Percentiles rank a stretch among this genome's conserved stretches.
These are phyloP conservation scores for Lagopus muta DNA, from an alignment of 2,113 vertebrate species.

Conservation along the genomic window DNA sequence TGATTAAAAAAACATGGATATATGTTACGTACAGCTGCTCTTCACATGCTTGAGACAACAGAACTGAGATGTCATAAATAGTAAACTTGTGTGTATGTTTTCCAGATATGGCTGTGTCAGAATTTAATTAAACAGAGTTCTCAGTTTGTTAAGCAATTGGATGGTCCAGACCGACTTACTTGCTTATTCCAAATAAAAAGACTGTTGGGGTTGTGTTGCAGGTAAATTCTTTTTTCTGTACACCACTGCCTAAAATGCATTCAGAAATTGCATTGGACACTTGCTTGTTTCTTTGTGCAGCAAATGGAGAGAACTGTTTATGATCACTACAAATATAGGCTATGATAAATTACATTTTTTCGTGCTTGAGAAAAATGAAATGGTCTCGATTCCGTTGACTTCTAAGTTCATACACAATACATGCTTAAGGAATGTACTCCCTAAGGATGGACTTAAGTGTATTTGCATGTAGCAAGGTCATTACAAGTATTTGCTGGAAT, in stretches of 20 bases:
- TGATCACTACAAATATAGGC: background rate
- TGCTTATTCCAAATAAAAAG: conserved; percentile 97
- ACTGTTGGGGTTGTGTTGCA: conserved; percentile 95
- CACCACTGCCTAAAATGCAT: background rate
- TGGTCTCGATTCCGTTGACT: background rate
- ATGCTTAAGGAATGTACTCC: background rate
- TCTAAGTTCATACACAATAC: background rate
- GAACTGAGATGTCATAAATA: background rate
- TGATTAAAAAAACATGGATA: background rate
- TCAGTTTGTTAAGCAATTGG: conserved; percentile 90
- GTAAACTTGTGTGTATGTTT: background rate
- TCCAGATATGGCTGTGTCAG: conserved; percentile 95
- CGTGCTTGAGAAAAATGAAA: accelerated
- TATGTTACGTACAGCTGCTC: background rate
- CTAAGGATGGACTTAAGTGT: background rate
- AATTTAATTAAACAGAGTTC: conserved; percentile 91
- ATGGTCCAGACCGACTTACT: conserved; percentile 87
- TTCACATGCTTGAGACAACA: background rate
- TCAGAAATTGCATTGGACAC: background rate
- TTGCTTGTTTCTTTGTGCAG: background rate
- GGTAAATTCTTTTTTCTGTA: conserved; percentile 72
- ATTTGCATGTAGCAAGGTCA: accelerated
- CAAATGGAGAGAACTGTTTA: background rate
- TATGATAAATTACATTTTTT: accelerated
- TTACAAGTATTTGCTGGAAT: background rate